These are phyloP conservation scores for Brachycybe producta DNA, from an alignment of 2,888 invertebrate species.

Conservation along the genomic window DNA sequence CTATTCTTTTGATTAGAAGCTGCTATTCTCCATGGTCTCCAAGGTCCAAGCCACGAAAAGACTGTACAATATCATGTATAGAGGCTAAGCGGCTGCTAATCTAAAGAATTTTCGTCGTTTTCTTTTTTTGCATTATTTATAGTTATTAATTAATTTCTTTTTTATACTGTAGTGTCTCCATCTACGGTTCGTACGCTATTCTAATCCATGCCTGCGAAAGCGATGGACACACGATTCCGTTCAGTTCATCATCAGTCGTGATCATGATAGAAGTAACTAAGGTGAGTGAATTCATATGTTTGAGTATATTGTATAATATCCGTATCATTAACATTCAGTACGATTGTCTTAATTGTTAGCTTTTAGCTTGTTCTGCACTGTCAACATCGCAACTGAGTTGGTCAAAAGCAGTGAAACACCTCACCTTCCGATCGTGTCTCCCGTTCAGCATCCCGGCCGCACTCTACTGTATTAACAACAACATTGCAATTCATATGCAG, in stretches of 20 bases:
- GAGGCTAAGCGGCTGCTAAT: too few relatives aligned
- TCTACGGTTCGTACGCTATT: slow-evolving; percentile 14
- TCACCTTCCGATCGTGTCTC: slow-evolving; percentile 1
- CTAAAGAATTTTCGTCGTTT: too few relatives aligned
- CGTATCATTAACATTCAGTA: background rate
- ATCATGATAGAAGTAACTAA: slow-evolving; percentile 12
- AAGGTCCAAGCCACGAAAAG: too few relatives aligned
- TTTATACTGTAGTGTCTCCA: slow-evolving; percentile 7
- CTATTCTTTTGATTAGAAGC: background rate
- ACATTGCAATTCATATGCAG: slow-evolving; percentile 17
- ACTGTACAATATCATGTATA: too few relatives aligned
- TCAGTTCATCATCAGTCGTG: slow-evolving; percentile 15
- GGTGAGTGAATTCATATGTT: background rate
- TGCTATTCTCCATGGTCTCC: background rate
- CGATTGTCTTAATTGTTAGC: background rate
- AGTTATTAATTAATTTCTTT: slow-evolving; percentile 2
- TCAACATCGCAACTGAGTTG: slow-evolving; percentile 5
- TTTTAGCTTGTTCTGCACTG: background rate
- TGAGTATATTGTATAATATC: background rate
- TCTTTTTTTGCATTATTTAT: too few relatives aligned
- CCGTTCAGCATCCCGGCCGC: slow-evolving; percentile 15
- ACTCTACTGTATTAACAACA: slow-evolving; percentile 17
- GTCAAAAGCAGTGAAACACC: slow-evolving; percentile 7
- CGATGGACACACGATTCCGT: slow-evolving; percentile 12
- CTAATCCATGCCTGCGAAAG: slow-evolving; percentile 14